Evolutionary conservation across 2,888 invertebrate genomes (phyloP).

Genomic region (Colostygia pectinataria): DNA sequence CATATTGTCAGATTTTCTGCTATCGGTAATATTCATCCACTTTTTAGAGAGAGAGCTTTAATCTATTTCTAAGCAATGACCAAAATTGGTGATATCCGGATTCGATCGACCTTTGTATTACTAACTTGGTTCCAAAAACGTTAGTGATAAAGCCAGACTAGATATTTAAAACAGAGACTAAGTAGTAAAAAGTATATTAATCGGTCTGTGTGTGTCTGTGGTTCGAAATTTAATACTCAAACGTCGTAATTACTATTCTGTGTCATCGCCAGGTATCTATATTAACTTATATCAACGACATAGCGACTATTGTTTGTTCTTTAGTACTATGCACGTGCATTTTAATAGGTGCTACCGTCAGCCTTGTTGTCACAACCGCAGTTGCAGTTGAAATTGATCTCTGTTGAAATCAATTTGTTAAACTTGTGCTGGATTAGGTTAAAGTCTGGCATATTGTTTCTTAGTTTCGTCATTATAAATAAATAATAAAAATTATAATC

Average conservation of each 20-base stretch:
- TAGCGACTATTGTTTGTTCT: conserved; percentile 3
- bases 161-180: too few species aligned
- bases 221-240: too few species aligned
- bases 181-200: too few species aligned
- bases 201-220: too few species aligned
- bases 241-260: neutral
- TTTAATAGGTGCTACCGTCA: conserved; percentile 16
- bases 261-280: conserved; percentile 3
- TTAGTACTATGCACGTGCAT: conserved; percentile 15
- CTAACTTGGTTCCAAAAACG: too few species aligned
- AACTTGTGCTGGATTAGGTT: neutral
- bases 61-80: too few species aligned
- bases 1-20: conserved; percentile 9
- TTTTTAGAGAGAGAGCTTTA: too few species aligned
- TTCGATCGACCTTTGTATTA: too few species aligned
- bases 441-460: neutral
- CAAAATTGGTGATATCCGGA: too few species aligned
- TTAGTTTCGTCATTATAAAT: neutral
- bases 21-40: neutral
- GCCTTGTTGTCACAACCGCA: conserved; percentile 12
- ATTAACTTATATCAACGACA: conserved; percentile 1
- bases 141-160: too few species aligned
- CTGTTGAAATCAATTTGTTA: conserved; percentile 18
- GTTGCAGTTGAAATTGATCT: conserved; percentile 18
- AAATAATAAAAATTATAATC: too few species aligned